Base-by-base conservation (phyloP, 2,888 invertebrate genomes). In the Venusia cambrica region DNA sequence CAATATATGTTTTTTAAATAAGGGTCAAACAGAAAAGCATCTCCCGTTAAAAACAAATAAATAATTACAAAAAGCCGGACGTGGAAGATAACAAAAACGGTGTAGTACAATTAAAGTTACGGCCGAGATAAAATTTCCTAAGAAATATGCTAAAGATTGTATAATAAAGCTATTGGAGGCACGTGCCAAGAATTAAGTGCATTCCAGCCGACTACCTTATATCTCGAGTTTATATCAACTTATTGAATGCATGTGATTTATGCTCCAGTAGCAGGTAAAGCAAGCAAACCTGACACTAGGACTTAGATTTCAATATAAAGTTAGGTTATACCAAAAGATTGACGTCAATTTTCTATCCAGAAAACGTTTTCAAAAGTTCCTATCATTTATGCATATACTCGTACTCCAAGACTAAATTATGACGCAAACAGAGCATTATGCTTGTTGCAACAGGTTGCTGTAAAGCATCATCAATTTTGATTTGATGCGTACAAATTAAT, bases 81-180 rank as follows among this genome's bases (percentile, higher is more conserved):
- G 60, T 71, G 66, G 69, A 73, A 74, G 62, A 70, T 52, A 65
- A 68, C 64, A 67, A 62, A 66, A 65, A 62, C 60, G 61, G 63
- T 63, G 45, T n/a, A n/a, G n/a, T 58, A 70, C 75, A 81, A 80
- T 81, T 81, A 77, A 77, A 68, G 62, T 65, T 73, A 73, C 73
- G 65, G 53, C 1, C 49, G 52, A 62, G 68, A 72, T 73, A 73
- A 73, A 64, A 55, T 53, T 63, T 62, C 60, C 60, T 59, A 53
- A 48, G 64, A 70, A 75, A 73, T 73, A 73, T 74, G 64, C 57
- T 68, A 64, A 71, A 67, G 61, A 66, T 62, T 53, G 73, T 69
- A 77, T 81, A 80, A 81, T 83, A 68, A 75, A 80, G 72, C 60
- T 49, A 70, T 78, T 61, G 57, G 41, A 41, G 66, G 67, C 83